phyloP scores from a whole-genome alignment of 2,113 vertebrate genomes.

The Heterotis niloticus region DNA sequence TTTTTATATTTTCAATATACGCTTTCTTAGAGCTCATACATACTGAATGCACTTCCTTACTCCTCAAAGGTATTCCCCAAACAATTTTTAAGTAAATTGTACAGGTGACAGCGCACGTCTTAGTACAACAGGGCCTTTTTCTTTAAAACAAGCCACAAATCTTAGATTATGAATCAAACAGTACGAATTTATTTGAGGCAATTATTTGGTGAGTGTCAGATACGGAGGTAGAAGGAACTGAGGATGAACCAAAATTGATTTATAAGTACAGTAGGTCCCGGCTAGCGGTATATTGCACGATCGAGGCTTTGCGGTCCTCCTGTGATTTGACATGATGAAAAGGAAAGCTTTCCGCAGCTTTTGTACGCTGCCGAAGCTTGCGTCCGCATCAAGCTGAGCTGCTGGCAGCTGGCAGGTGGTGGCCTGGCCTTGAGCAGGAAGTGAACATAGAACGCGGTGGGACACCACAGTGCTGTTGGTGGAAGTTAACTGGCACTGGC shows the following conservation, averaged over 20 bases:
- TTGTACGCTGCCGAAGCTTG: neutral
- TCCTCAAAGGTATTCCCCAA: neutral
- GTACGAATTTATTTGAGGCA: neutral
- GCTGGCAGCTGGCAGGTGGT: constrained; percentile 25
- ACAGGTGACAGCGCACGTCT: neutral
- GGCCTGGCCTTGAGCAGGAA: constrained; percentile 31
- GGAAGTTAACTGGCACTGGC: constrained; percentile 33
- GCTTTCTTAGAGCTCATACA: neutral
- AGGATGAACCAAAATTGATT: constrained; percentile 30
- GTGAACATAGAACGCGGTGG: constrained; percentile 12
- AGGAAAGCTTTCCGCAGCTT: neutral
- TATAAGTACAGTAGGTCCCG: neutral
- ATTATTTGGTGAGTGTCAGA: neutral
- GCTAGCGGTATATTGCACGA: neutral
- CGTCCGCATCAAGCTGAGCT: constrained; percentile 13
- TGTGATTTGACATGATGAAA: constrained; percentile 9
- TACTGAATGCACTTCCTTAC: neutral
- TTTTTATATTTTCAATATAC: neutral
- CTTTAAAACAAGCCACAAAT: neutral
- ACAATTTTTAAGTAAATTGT: no score
- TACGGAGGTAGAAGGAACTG: constrained; percentile 12
- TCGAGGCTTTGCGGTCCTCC: constrained; percentile 6
- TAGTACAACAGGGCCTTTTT: neutral
- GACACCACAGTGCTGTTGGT: constrained; percentile 13
- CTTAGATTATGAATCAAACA: neutral